Evolutionary conservation across 2,888 invertebrate species (phyloP).

Genomic region (Machimus rusticus): DNA sequence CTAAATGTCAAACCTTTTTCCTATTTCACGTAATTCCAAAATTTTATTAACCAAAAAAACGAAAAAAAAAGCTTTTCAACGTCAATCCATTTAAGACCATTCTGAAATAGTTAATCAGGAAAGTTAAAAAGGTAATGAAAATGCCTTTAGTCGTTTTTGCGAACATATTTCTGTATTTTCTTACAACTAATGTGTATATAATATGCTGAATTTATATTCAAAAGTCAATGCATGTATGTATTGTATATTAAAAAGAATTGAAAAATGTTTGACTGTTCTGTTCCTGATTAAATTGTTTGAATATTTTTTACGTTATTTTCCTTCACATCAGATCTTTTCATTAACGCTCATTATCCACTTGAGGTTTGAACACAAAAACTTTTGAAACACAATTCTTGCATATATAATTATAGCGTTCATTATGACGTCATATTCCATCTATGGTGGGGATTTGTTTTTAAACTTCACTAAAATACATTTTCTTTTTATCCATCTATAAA

Average conservation of each 20-base stretch:
- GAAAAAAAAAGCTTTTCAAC: too few relatives aligned
- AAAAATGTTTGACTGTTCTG: neutral
- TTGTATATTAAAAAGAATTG: conserved; percentile 26
- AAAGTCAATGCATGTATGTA: conserved; percentile 19
- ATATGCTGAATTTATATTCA: conserved; percentile 29
- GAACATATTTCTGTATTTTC: conserved; percentile 37
- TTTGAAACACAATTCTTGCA: conserved; percentile 1
- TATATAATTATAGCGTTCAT: neutral
- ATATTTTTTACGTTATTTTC: neutral
- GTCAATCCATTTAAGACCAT: too few relatives aligned
- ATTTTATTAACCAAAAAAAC: too few relatives aligned
- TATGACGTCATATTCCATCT: neutral
- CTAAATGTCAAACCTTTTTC: too few relatives aligned
- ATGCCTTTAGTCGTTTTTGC: conserved; percentile 11
- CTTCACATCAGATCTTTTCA: neutral
- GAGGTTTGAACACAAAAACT: conserved; percentile 4
- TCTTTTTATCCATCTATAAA: conserved; percentile 15
- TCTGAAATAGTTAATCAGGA: neutral
- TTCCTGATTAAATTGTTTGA: conserved; percentile 17
- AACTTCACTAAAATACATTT: conserved; percentile 7
- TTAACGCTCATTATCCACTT: neutral
- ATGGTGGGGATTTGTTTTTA: conserved; percentile 10
- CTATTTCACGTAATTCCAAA: too few relatives aligned
- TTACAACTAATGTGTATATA: conserved; percentile 24
- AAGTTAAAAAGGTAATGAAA: neutral